Evolutionary conservation across 1,140 invertebrate species (phyloP).

Genomic region (Odontomachus brunneus): DNA sequence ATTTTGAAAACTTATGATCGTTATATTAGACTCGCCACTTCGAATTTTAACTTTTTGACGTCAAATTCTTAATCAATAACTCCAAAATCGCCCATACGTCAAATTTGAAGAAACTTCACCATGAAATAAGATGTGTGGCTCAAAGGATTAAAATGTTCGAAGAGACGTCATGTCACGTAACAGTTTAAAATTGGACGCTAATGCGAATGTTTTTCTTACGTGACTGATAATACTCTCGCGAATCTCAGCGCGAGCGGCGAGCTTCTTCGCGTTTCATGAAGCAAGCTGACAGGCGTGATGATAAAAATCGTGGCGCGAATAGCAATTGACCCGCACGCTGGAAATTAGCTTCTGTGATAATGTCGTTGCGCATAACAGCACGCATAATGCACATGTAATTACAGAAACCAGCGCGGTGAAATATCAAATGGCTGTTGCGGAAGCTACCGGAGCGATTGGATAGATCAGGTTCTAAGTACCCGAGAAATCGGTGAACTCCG

Average conservation of each 20-base stretch:
- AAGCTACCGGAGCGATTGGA: not conserved
- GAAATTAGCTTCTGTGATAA: slow-evolving; percentile 22
- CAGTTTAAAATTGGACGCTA: too few species aligned
- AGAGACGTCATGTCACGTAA: too few species aligned
- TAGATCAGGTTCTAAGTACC: not conserved
- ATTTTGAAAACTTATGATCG: too few species aligned
- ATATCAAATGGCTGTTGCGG: slow-evolving; percentile 24
- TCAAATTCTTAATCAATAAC: too few species aligned
- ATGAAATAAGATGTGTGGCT: too few species aligned
- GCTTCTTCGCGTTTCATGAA: not conserved
- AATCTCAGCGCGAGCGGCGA: not conserved
- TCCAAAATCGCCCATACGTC: too few species aligned
- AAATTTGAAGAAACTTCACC: too few species aligned
- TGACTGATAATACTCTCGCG: too few species aligned
- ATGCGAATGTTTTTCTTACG: too few species aligned
- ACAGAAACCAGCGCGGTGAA: slow-evolving; percentile 26
- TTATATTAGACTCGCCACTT: too few species aligned
- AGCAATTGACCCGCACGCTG: slow-evolving; percentile 21
- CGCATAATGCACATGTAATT: slow-evolving; percentile 42
- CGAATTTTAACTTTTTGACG: too few species aligned
- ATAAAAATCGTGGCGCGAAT: slow-evolving; percentile 1
- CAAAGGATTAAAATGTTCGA: too few species aligned
- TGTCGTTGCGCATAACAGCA: slow-evolving; percentile 12
- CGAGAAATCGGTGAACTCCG: slow-evolving; percentile 20
- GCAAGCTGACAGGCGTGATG: not conserved